Evolutionary conservation across 1,140 invertebrate genomes (phyloP), one percentile per base, ranked within the genome.

Genomic region (Drosophila pachea): DNA sequence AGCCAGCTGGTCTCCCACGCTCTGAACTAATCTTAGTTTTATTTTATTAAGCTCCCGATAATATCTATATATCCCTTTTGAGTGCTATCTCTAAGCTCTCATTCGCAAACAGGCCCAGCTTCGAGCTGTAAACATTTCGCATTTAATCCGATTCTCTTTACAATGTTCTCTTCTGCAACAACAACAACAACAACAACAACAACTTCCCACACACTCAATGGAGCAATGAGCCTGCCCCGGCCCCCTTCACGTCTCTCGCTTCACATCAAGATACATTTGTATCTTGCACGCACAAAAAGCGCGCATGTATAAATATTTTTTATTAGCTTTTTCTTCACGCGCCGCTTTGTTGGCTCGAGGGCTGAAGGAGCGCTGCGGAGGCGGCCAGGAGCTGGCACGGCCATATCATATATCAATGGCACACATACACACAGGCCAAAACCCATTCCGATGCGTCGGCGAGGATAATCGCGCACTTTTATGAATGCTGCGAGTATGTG

Each of bases 301-400:
- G 55, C 59, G 73, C 79, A 65, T 78, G 78, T 83, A 78, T 84
- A 76, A 79, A 84, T 86, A 84, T 84, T 76, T 83, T 83, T 84
- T 84, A 84, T 78, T 82, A 78, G 68, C 61, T 78, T 60, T 53
- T 55, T 40, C 29, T 59, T 49, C 40, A 14, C 49, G 54, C 63
- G 63, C 16, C 50, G 62, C 7, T 50, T 55, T 29, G 55, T 67
- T 65, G 63, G 63, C 16, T 64, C 14, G 31, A 33, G 56, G 54
- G 54, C 48, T 7, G 29, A 53, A 67, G 29, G 47, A 67, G 53
- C 11, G 50, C 11, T 16, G 14, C 35, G 33, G 1, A 42, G 22
- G 48, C 16, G 31, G 56, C 6, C 36, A 9, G 38, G 14, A 43
- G 55, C 60, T 49, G 36, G 32, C 61, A 49, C 38, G 64, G 45